Evolutionary conservation across 2,113 vertebrate genomes (phyloP).

Genomic region (Pteropus alecto): DNA sequence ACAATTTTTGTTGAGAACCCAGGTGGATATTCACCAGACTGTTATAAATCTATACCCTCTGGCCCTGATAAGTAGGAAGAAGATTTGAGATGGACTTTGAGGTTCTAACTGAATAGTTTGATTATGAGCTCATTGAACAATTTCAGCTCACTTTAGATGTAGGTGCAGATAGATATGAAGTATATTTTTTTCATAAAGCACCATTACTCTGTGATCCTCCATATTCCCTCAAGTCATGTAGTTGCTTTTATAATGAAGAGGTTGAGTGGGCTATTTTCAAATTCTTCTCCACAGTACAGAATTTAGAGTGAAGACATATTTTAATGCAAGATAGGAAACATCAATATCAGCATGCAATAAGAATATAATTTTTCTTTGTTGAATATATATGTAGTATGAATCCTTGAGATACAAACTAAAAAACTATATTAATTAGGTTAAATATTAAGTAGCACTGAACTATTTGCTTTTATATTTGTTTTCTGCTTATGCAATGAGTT

Average conservation of each 20-base stretch:
- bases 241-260: constrained; percentile 16
- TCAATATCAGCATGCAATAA: not conserved
- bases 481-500: constrained; percentile 76
- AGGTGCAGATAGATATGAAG: not conserved
- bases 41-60: not conserved
- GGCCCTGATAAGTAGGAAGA: not conserved
- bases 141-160: not conserved
- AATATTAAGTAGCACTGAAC: constrained; percentile 67
- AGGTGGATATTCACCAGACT: not conserved
- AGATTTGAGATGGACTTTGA: not conserved
- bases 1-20: not conserved
- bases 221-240: not conserved
- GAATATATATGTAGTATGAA: not conserved
- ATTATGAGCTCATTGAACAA: not conserved
- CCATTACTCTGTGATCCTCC: not conserved
- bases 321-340: not conserved
- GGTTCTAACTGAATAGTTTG: not conserved
- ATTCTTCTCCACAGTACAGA: not conserved
- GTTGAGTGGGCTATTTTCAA: not conserved
- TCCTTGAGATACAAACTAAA: constrained; percentile 21
- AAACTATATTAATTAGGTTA: constrained; percentile 58
- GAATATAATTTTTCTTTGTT: not conserved
- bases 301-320: constrained; percentile 23
- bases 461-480: constrained; percentile 67
- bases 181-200: not conserved